Conservation (phyloP, 2,113 vertebrate species). For the Genyomyrus donnyi region DNA sequence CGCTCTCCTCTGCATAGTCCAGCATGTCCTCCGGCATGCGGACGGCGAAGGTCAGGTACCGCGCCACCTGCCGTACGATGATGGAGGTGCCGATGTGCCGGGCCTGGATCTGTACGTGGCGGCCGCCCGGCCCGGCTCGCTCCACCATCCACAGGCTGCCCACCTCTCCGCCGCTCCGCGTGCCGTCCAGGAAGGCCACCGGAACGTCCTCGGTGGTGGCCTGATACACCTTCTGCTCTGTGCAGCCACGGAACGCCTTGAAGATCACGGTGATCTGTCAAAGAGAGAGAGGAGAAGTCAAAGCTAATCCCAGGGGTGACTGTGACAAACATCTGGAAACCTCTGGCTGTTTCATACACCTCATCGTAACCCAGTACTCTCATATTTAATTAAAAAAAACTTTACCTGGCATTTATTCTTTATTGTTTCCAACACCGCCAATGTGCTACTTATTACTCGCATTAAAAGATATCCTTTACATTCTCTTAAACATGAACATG, state of each 20-base stretch:
- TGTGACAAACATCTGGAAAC: background rate
- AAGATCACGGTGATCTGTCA: constrained; percentile 72
- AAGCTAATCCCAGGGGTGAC: background rate
- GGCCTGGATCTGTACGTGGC: constrained; percentile 67
- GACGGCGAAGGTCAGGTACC: constrained; percentile 73
- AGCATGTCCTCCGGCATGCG: constrained; percentile 66
- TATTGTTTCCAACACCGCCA: background rate
- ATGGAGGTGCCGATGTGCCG: constrained; percentile 67
- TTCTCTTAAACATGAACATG: background rate
- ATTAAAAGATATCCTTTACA: background rate
- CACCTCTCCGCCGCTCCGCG: constrained; percentile 56
- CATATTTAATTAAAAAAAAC: background rate
- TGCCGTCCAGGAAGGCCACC: constrained; percentile 66
- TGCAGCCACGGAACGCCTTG: constrained; percentile 66
- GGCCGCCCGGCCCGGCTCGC: constrained; percentile 45
- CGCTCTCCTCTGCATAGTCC: constrained; percentile 55
- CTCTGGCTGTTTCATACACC: background rate
- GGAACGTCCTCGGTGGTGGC: constrained; percentile 69
- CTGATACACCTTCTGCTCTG: constrained; percentile 73
- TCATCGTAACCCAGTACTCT: background rate
- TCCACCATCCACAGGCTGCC: constrained; percentile 61
- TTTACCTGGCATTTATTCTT: background rate
- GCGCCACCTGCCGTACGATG: constrained; percentile 67
- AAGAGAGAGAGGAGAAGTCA: background rate
- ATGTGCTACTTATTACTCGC: background rate